These are phyloP conservation scores for Leptodactylus fallax DNA, from an alignment of 2,797 vertebrate species.

Conservation along the genomic window DNA sequence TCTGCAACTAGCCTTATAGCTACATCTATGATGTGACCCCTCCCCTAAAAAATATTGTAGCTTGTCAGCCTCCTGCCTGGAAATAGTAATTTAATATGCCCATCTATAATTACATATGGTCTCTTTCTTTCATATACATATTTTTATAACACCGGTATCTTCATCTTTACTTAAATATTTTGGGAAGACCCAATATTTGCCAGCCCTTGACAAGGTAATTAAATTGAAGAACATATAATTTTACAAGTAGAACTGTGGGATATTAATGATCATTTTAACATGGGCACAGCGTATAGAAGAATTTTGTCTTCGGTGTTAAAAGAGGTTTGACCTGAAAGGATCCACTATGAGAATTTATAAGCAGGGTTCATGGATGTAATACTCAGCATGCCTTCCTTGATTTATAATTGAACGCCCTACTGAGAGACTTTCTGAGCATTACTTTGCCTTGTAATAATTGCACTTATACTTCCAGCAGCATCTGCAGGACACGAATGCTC, in stretches of 20 bases:
- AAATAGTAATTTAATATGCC: too few relatives aligned
- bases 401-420: slow-evolving; percentile 54
- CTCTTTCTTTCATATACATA: too few relatives aligned
- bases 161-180: slow-evolving; percentile 16
- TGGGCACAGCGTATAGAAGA: background rate
- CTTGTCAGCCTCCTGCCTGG: too few relatives aligned
- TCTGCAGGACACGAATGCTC: slow-evolving; percentile 50
- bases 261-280: slow-evolving; percentile 23
- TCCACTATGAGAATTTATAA: slow-evolving; percentile 36
- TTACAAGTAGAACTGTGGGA: slow-evolving; percentile 10
- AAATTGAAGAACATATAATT: slow-evolving; percentile 7
- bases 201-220: slow-evolving; percentile 26
- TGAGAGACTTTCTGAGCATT: slow-evolving; percentile 37
- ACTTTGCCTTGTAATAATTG: slow-evolving; percentile 52
- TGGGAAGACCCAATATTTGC: slow-evolving; percentile 21
- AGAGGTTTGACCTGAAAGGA: slow-evolving; percentile 6
- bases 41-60: too few relatives aligned
- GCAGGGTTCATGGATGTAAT: slow-evolving; percentile 22
- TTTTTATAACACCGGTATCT: background rate
- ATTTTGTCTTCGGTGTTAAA: slow-evolving; percentile 1
- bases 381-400: slow-evolving; percentile 33
- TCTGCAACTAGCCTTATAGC: too few relatives aligned
- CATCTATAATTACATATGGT: too few relatives aligned
- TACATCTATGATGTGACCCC: too few relatives aligned
- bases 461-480: slow-evolving; percentile 57